Percentiles rank a stretch among this genome's conserved stretches.
phyloP scores from a whole-genome alignment of 2,797 vertebrate genomes.

The Catamblyrhynchus diadema region DNA sequence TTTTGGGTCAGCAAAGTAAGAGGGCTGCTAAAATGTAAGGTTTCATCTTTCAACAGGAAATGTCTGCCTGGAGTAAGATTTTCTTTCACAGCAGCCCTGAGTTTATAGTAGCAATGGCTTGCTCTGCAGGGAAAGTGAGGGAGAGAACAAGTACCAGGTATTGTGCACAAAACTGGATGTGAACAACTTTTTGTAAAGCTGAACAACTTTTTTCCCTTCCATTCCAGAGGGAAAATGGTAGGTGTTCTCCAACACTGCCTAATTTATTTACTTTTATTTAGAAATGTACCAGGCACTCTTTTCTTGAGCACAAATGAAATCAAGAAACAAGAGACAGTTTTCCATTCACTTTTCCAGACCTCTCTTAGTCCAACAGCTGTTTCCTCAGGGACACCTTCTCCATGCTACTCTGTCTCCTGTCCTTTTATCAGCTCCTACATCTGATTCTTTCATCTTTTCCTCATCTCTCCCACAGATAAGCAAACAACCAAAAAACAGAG shows the following conservation, averaged over 20 bases:
- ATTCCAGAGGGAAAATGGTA: not conserved
- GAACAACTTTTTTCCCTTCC: not conserved
- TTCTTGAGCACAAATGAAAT: not conserved
- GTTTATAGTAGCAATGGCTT: not conserved
- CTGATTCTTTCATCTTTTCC: not conserved
- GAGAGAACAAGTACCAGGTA: not conserved
- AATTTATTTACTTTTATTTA: not conserved
- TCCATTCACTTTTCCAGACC: not conserved
- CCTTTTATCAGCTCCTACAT: not conserved
- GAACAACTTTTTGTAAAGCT: not conserved
- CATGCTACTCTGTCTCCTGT: rapidly evolving
- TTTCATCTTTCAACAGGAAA: conserved; percentile 39
- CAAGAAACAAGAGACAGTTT: not conserved
- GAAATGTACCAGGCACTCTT: not conserved
- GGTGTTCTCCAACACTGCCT: not conserved
- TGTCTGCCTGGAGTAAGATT: not conserved
- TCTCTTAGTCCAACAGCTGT: not conserved
- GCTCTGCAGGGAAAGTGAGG: not conserved
- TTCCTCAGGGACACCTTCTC: not conserved
- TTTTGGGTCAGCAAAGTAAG: not conserved
- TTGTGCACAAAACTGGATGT: not conserved
- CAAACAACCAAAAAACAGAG: not conserved
- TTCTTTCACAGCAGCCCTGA: not conserved
- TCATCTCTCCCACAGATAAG: not conserved
- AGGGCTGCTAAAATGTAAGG: not conserved